These are phyloP conservation scores for Gorsachius magnificus DNA, from an alignment of 2,797 vertebrate genomes.

Conservation along the genomic window DNA sequence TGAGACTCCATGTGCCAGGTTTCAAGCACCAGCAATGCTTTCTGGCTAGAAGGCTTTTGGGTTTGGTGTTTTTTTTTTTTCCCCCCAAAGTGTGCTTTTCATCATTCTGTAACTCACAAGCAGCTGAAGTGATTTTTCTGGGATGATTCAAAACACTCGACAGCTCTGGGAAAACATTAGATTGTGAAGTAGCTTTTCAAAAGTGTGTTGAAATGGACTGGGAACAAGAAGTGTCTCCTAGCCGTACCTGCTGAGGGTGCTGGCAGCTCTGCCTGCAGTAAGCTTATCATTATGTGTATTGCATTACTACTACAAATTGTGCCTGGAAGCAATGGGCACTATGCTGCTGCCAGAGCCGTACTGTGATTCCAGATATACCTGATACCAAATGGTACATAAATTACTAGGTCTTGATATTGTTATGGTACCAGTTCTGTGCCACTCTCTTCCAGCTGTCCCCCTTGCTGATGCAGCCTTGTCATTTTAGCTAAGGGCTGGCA, in stretches of 20 bases:
- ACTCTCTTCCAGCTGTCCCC: background rate
- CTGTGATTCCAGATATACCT: background rate
- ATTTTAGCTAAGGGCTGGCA: background rate
- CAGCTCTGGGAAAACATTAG: background rate
- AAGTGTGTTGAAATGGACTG: background rate
- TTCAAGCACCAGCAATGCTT: background rate
- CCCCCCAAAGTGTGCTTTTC: background rate
- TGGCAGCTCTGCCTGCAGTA: background rate
- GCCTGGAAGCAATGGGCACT: background rate
- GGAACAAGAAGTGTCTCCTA: background rate
- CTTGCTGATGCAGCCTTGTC: background rate
- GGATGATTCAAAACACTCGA: background rate
- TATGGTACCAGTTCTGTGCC: background rate
- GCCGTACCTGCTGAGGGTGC: background rate
- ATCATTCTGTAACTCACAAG: background rate
- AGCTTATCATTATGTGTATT: background rate
- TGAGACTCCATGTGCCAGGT: background rate
- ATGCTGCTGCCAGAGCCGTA: background rate
- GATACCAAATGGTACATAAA: background rate
- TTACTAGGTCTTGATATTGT: background rate
- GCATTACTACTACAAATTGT: background rate
- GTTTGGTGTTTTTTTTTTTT: background rate
- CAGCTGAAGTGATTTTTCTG: constrained; percentile 3
- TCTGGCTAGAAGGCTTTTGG: background rate
- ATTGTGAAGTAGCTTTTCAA: background rate